Base-by-base conservation (phyloP, 2,113 vertebrate genomes). In the Neolamprologus fasciatus region DNA sequence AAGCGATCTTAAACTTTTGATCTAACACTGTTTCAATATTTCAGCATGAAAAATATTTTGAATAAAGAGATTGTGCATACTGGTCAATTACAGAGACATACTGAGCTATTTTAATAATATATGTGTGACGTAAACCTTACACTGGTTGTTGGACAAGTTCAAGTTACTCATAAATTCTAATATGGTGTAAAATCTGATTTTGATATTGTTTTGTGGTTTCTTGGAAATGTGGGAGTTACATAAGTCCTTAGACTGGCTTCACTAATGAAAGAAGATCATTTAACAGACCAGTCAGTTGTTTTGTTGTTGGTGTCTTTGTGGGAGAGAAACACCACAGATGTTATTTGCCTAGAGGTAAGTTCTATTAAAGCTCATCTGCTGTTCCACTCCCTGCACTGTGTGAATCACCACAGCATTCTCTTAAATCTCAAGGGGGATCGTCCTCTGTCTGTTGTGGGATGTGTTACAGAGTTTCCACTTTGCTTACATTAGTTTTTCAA, bases 241-340 rank as follows among this genome's bases (percentile, higher is more conserved):
- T 6, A 23, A 23, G 2, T 37, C 7, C 14, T 40, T 7, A 10
- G 23, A 35, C 17, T 31, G 31, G 5, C 8, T 81, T 28, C n/a
- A 13, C n/a, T 83, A 28, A 81, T 35, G 31, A 42, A 2, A 3
- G 12, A 28, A 9, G 7, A 63, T 9, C 2, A 40, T 50, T 84
- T 40, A 84, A 68, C 89, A 86, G 58, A 71, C 5, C 40, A 28
- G 14, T 33, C 58, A 19, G 80, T 82, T 86, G 78, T 50, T 89
- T 28, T 35, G 23, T 17, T 81, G 71, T 81, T 80, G 9, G 51
- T 76, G 80, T 71, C 42, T 57, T 28, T 73, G 47, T 84, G 73
- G 68, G 87, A 89, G 78, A 54, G 86, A 84, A 21, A 50, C 85
- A 47, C n/a, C 66, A 81, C 88, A 91, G 88, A 92, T 89, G 91